Evolutionary conservation across 2,113 vertebrate genomes (phyloP), one percentile per base, ranked within the genome.

Genomic region (Cinclus mexicanus): DNA sequence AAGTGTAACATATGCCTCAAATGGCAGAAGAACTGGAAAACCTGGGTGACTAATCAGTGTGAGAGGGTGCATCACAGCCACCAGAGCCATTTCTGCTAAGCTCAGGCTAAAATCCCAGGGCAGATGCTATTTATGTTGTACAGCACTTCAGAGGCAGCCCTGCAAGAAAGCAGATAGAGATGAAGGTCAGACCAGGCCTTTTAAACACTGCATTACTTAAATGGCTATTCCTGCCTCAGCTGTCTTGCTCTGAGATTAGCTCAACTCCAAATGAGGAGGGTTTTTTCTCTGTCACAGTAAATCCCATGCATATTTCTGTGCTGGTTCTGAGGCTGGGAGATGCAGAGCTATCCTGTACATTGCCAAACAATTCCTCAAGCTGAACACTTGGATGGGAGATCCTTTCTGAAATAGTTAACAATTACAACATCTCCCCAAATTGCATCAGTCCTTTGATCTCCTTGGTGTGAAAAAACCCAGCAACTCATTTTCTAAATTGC

Each of bases 141-240:
- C 60, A 83, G 90, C 88, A 60, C 86, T 92, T 96, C 83, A 89
- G 92, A 96, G 80, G 80, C 86, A 95, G 93, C 25, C 4, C 80
- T 95, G 93, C 83, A 64, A 95, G 77, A 78, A 91, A 83, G 90
- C 85, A 93, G 93, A 95, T 71, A 96, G 92, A 95, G 94, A 96
- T 84, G 93, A 96, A 95, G 96, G 96, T 94, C 96, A 94, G 92
- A 44, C 46, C 64, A 57, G 95, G 88, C 90, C 88, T 95, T 96
- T 96, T 87, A 95, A 96, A 92, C 86, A 61, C 86, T 57, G 56
- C 88, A 78, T 96, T 94, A 90, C 93, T 96, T 95, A 93, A 96
- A 96, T 94, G 95, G 94, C 92, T 97, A 94, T 94, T 97, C 77
- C 96, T 96, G 90, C 90, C 92, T 92, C 93, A 96, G 95, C 94